Percentiles rank a stretch among this genome's conserved stretches.
Conservation (phyloP, 1,140 invertebrate species). For the Muscidifurax raptorellus region DNA sequence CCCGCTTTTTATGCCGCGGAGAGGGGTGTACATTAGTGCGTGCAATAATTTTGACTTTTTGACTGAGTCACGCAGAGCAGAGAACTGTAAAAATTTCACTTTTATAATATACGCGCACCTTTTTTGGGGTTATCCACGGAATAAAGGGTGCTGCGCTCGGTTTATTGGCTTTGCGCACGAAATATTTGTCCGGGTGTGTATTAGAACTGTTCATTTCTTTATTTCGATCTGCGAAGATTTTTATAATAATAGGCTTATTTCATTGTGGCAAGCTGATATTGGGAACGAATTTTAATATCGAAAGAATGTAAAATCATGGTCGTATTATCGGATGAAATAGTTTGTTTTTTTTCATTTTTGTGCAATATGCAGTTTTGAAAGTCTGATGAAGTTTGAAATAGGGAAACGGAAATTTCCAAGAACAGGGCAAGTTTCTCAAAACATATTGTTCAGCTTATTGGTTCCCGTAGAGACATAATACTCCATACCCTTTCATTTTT, state of each 20-base stretch:
- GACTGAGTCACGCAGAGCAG: neutral
- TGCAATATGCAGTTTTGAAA: no score
- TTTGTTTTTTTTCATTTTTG: no score
- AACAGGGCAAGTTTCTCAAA: neutral
- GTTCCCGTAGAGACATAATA: no score
- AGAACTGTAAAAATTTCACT: constrained; percentile 37
- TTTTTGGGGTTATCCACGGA: neutral
- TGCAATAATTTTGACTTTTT: constrained; percentile 31
- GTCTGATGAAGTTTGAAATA: neutral
- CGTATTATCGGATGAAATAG: no score
- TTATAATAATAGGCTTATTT: no score
- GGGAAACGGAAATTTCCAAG: neutral
- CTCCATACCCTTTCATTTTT: no score
- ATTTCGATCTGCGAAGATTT: no score
- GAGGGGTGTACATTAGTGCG: neutral
- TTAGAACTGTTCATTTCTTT: neutral
- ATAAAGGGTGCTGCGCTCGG: neutral
- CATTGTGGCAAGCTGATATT: no score
- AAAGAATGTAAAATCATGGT: no score
- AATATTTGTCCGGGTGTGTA: neutral
- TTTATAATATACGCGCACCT: neutral
- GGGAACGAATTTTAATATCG: no score
- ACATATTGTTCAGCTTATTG: no score
- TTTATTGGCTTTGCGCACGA: neutral
- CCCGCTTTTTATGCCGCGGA: constrained; percentile 36